Evolutionary conservation across 2,797 vertebrate species (phyloP).

Genomic region (Taeniopygia guttata): DNA sequence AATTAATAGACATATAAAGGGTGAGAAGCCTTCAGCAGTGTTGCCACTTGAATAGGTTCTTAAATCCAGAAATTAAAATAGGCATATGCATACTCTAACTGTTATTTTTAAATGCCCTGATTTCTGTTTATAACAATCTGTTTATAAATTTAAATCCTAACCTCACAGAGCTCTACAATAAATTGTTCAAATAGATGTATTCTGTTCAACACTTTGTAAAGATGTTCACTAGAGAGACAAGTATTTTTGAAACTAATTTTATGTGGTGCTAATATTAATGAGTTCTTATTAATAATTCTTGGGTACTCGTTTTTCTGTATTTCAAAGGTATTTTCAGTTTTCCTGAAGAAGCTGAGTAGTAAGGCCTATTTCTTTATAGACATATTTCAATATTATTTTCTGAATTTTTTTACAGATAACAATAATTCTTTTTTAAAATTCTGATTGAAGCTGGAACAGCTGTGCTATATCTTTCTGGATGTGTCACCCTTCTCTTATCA

Average conservation of each 20-base stretch:
- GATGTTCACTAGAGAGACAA: background rate
- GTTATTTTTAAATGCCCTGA: slow-evolving; percentile 11
- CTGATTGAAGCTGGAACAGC: background rate
- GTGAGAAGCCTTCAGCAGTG: background rate
- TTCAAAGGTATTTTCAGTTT: background rate
- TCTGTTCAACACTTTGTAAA: background rate
- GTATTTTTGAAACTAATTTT: background rate
- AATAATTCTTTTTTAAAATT: background rate
- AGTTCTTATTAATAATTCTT: background rate
- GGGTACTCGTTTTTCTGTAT: background rate
- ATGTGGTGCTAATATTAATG: background rate
- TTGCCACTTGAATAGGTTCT: background rate
- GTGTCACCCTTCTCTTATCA: background rate
- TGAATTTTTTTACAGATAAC: background rate
- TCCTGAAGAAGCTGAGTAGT: background rate
- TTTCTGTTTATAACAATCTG: background rate
- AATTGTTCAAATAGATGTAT: background rate
- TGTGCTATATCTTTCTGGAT: background rate
- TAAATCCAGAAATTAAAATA: background rate
- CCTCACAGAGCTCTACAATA: background rate
- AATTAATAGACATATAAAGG: background rate
- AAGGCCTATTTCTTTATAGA: background rate
- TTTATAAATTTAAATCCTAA: background rate
- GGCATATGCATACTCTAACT: background rate
- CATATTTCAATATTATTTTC: background rate